Percentiles rank a stretch among this genome's conserved stretches.
Evolutionary conservation across 2,113 vertebrate genomes (phyloP).

Genomic region (Theristicus caerulescens): DNA sequence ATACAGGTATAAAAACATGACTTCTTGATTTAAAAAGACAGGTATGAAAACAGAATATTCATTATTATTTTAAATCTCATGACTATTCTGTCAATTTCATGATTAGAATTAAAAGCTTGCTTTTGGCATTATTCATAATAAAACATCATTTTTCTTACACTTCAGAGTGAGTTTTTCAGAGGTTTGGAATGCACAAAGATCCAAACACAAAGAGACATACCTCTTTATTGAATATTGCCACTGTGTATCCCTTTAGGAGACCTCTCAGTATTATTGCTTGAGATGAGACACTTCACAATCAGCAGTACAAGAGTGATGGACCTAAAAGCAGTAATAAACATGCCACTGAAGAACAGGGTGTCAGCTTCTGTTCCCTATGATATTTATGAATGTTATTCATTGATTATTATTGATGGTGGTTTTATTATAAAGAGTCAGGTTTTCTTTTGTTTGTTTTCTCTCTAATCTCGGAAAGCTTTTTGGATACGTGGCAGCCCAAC

Average conservation of each 20-base stretch:
- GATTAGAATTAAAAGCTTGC: not conserved
- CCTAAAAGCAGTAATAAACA: not conserved
- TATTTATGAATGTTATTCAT: not conserved
- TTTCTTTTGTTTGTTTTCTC: not conserved
- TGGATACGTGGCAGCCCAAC: not conserved
- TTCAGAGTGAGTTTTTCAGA: not conserved
- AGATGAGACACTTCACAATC: not conserved
- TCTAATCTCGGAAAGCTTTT: not conserved
- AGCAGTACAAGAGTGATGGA: not conserved
- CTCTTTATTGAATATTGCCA: not conserved
- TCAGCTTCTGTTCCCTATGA: not conserved
- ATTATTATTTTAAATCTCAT: not conserved
- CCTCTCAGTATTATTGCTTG: not conserved
- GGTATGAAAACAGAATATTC: not conserved
- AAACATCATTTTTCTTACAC: not conserved
- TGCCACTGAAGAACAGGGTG: not conserved
- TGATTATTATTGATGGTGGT: not conserved
- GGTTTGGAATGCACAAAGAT: not conserved
- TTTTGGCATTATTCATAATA: not conserved
- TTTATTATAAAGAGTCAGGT: not conserved
- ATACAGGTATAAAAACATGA: not conserved
- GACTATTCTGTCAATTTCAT: not conserved
- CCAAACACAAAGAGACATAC: not conserved
- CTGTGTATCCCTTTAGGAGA: not conserved
- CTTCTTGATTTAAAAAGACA: not conserved